phyloP scores from a whole-genome alignment of 1,140 invertebrate genomes.

The Tetramorium simillimum region DNA sequence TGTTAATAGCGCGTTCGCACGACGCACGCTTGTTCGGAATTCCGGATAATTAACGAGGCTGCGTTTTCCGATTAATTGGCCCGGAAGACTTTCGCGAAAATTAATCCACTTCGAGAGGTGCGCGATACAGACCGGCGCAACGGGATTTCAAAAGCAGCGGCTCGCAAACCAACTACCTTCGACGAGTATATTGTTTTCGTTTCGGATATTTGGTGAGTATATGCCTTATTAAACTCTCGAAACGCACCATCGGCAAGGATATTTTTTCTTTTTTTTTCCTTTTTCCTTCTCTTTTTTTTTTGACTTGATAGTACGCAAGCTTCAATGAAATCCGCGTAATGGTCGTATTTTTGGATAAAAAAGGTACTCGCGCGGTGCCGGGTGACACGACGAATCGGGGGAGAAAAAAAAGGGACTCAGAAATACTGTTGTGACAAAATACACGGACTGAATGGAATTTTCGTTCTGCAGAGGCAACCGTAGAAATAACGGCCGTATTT shows the following conservation, averaged over 20 bases:
- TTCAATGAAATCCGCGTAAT: slow-evolving; percentile 6
- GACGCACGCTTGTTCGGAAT: slow-evolving; percentile 29
- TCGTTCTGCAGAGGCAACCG: not conserved
- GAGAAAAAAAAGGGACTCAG: not conserved
- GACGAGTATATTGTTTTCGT: not conserved
- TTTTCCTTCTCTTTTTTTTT: not conserved
- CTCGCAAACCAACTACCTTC: not conserved
- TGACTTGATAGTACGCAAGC: not conserved
- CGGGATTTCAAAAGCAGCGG: slow-evolving; percentile 19
- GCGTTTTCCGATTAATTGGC: slow-evolving; percentile 46
- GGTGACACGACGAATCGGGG: not conserved
- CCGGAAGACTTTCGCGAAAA: slow-evolving; percentile 42
- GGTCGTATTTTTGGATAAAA: not conserved
- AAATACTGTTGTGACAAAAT: slow-evolving; percentile 25
- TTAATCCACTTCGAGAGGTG: not conserved
- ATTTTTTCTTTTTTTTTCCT: not conserved
- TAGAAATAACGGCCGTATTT: slow-evolving; percentile 21
- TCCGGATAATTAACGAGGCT: slow-evolving; percentile 44
- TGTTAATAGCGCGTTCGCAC: slow-evolving; percentile 5
- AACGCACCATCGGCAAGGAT: not conserved
- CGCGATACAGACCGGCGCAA: not conserved
- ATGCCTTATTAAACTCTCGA: not conserved
- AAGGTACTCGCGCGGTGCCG: not conserved
- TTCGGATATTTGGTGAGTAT: not conserved
- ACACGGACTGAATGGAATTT: not conserved